These are phyloP conservation scores for Mirounga angustirostris DNA, from an alignment of 2,113 vertebrate genomes.

Conservation along the genomic window DNA sequence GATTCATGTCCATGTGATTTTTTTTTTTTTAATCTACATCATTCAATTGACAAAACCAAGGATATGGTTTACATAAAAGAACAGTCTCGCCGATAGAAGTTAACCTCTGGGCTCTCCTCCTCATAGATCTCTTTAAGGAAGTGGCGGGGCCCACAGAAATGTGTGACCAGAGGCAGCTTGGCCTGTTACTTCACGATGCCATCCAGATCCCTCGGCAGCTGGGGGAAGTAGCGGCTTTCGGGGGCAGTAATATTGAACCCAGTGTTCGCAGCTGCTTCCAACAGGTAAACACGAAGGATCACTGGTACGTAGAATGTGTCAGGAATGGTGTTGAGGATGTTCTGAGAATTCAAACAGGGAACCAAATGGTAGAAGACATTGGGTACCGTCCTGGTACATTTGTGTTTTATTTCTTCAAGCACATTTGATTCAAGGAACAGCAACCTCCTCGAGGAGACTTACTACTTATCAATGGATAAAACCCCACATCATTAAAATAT, in stretches of 20 bases:
- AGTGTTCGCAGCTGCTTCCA: slow-evolving; percentile 99
- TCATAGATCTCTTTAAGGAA: slow-evolving; percentile 95
- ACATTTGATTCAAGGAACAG: background rate
- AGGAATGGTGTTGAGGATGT: background rate
- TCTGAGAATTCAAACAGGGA: background rate
- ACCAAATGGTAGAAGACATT: background rate
- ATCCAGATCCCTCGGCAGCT: slow-evolving; percentile 98
- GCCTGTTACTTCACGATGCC: slow-evolving; percentile 95
- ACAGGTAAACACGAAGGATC: slow-evolving; percentile 87
- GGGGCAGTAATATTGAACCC: slow-evolving; percentile 98
- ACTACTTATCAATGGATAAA: background rate
- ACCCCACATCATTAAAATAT: background rate
- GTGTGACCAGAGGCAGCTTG: slow-evolving; percentile 97
- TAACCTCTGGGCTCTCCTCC: background rate
- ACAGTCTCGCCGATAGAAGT: background rate
- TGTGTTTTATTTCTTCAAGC: background rate
- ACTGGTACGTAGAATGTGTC: accelerated
- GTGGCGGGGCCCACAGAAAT: slow-evolving; percentile 94
- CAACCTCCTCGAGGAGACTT: background rate
- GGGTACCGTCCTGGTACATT: background rate
- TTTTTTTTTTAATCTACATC: background rate
- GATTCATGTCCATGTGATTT: background rate
- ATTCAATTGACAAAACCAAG: background rate
- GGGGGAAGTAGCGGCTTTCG: slow-evolving; percentile 97
- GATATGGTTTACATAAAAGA: background rate